Base-by-base conservation (phyloP, 2,797 vertebrate genomes). In the Paedocypris micromegethes region DNA sequence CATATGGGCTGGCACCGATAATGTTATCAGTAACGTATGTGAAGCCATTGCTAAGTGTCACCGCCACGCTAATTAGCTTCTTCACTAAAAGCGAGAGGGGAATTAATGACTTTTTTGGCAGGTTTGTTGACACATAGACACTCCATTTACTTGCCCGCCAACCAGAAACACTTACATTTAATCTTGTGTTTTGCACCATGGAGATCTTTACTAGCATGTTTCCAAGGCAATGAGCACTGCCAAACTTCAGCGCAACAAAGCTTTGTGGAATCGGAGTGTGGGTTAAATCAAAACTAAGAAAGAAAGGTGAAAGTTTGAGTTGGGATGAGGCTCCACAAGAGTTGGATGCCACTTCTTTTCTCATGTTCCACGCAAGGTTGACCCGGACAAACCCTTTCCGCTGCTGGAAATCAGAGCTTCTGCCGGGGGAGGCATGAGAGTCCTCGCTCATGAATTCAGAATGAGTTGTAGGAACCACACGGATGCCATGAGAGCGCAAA, bases 381-480 rank as follows among this genome's bases (percentile, higher is more conserved):
- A 71, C 55, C 68, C 23, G 23, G 63, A 58, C 7, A 5, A 46
- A 62, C 43, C 45, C n/a, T 53, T 37, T 1, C 6, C 6, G 4
- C 39, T 49, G 38, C 61, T 66, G 47, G 48, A 55, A 70, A 66
- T 69, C 57, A 40, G 48, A 53, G 38, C 64, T 43, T 64, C 9
- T 46, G 68, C 38, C 59, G 51, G 59, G 64, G 59, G 47, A 64
- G 38, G 63, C 72, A 50, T 46, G 41, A 64, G 39, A 47, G 23
- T 38, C 39, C n/a, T 74, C 47, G 63, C 69, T 72, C 66, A 76
- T 81, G 78, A 74, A 80, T 77, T 75, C 67, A 73, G 80, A 64
- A 82, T 75, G 70, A 79, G 76, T 49, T 39, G 54, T 46, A 60
- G 60, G 57, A 64, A 70, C 48, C 70, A 67, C 56, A 76, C 57